phyloP scores from a whole-genome alignment of 2,888 invertebrate species.

The Chelonus formosanus region DNA sequence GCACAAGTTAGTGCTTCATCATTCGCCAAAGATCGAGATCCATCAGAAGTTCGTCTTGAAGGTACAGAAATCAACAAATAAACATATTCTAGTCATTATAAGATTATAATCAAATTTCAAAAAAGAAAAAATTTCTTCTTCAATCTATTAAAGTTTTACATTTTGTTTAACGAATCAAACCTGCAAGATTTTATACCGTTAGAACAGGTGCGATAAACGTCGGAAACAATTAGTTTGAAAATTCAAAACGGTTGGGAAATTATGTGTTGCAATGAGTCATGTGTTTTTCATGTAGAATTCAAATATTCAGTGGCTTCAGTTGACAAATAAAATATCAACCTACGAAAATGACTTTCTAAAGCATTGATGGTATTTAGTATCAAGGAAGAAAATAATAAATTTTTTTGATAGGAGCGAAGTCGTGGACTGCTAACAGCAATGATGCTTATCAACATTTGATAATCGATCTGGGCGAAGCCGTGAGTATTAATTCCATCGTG shows the following conservation, averaged over 20 bases:
- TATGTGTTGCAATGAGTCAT: too few species aligned
- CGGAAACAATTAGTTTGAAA: too few species aligned
- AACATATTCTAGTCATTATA: conserved; percentile 16
- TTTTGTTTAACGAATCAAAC: too few species aligned
- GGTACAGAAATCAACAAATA: conserved; percentile 70
- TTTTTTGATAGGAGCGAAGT: conserved; percentile 78
- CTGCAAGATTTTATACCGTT: too few species aligned
- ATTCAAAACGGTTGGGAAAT: too few species aligned
- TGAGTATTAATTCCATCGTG: conserved; percentile 88
- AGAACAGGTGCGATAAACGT: too few species aligned
- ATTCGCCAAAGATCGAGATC: conserved; percentile 80
- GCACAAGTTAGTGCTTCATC: conserved; percentile 83
- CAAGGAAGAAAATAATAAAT: conserved; percentile 62
- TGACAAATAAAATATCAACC: too few species aligned
- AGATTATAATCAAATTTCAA: too few species aligned
- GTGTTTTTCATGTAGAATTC: too few species aligned
- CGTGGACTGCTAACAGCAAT: conserved; percentile 90
- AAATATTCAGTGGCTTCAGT: too few species aligned
- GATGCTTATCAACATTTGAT: conserved; percentile 93
- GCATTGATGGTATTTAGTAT: conserved; percentile 7
- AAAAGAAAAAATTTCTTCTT: too few species aligned
- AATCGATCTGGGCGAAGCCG: conserved; percentile 86
- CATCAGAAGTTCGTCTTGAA: conserved; percentile 85
- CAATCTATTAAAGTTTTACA: too few species aligned
- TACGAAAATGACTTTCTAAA: not conserved